Base-by-base conservation (phyloP, 2,888 invertebrate species). In the Acanthopleura granulata region DNA sequence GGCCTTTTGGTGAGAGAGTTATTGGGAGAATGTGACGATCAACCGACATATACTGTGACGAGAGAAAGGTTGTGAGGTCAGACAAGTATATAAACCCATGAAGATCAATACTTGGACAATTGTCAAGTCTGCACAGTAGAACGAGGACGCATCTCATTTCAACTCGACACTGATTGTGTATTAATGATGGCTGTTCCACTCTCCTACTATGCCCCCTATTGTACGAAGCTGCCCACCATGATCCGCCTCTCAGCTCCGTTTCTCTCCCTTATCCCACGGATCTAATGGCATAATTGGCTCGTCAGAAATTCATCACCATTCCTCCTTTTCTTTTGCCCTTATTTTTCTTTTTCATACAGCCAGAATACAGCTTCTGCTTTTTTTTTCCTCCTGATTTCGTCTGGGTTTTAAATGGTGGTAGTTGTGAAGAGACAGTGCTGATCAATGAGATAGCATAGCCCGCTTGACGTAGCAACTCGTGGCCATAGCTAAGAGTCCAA, bases 31-130 rank as follows among this genome's bases (percentile, higher is more conserved):
- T 40, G 40, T 40, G 40, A 40, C 40, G 40, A 40, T 40, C 40
- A 9, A 40, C 40, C 9, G 40, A 3, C 9, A 57, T 57, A 57
- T 57, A 57, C 22, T n/a, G 57, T 22, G 66, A 66, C 29, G 22
- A 27, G 16, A 27, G 22, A 57, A 66, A 66, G 66, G 66, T 66
- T 25, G 16, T 6, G 66, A 25, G 66, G 27, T 66, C 29, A 66
- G 66, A 66, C 66, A 6, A 27, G 27, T 66, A 22, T 66, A 66
- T 66, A 66, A 66, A 66, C 22, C 66, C 22, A 12, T 16, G 29
- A 27, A 15, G 14, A 66, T 66, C 66, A 66, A 66, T 66, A 66
- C 29, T 66, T 66, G 66, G 66, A 66, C 27, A 66, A 66, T 66
- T 66, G 66, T 66, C 66, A 66, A 66, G 66, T 66, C 66, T 66